Evolutionary conservation across 1,140 invertebrate species (phyloP).

Genomic region (Orius insidiosus): DNA sequence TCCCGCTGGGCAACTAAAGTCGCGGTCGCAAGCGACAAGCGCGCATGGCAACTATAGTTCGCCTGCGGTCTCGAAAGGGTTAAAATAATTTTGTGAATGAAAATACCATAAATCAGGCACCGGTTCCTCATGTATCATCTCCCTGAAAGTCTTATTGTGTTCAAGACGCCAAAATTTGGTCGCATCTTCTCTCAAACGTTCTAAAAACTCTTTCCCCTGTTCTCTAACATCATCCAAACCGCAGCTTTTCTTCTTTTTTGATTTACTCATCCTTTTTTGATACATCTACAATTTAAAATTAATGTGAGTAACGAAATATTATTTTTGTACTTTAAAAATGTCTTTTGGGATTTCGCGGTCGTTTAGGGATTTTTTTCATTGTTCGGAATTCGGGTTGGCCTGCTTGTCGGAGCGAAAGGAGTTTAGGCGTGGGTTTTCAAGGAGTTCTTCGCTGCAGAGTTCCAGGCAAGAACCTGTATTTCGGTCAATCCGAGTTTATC

Average conservation of each 20-base stretch:
- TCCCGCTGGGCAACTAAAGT: no score
- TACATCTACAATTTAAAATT: constrained; percentile 22
- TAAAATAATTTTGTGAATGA: no score
- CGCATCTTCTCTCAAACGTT: constrained; percentile 34
- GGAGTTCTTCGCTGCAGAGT: constrained; percentile 37
- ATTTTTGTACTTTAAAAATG: constrained; percentile 29
- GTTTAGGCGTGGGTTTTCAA: constrained; percentile 39
- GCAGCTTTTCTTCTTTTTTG: constrained; percentile 7
- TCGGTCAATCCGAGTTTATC: constrained; percentile 17
- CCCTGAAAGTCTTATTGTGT: constrained; percentile 33
- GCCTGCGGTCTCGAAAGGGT: no score
- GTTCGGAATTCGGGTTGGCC: constrained; percentile 36
- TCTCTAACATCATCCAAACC: constrained; percentile 25
- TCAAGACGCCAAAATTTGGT: constrained; percentile 34
- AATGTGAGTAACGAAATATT: no score
- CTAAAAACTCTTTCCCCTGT: constrained; percentile 31
- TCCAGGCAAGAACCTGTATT: constrained; percentile 28
- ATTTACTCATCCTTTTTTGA: constrained; percentile 19
- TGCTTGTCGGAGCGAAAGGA: constrained; percentile 42
- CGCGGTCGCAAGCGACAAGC: no score
- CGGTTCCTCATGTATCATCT: constrained; percentile 43
- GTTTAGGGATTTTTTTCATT: constrained; percentile 26
- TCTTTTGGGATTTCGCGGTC: constrained; percentile 28
- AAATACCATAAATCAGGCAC: constrained; percentile 41
- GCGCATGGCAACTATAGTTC: no score